Evolutionary conservation across 2,797 vertebrate species (phyloP).

Genomic region (Lithobates sylvaticus): DNA sequence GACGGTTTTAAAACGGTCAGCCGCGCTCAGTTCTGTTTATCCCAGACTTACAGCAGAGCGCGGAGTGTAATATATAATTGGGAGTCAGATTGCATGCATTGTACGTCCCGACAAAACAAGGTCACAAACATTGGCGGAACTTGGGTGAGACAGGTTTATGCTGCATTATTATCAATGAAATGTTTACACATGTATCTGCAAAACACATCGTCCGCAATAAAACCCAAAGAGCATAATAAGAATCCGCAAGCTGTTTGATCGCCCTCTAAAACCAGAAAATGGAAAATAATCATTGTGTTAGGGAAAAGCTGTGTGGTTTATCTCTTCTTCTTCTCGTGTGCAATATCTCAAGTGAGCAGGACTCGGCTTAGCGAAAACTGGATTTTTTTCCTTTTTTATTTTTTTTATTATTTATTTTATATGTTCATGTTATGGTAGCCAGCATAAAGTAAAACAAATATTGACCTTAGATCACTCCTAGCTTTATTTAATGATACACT

Average conservation of each 20-base stretch:
- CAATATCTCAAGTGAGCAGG: constrained; percentile 19
- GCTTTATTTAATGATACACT: neutral
- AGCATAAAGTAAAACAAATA: constrained; percentile 7
- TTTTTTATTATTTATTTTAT: neutral
- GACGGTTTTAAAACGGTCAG: too few relatives aligned
- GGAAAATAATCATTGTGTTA: constrained; percentile 41
- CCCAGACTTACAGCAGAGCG: neutral
- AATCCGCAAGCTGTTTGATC: constrained; percentile 6
- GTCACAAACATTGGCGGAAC: constrained; percentile 13
- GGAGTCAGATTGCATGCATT: constrained; percentile 15
- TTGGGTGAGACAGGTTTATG: constrained; percentile 19
- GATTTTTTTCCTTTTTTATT: neutral
- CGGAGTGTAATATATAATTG: neutral
- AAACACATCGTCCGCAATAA: constrained; percentile 23
- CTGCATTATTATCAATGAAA: constrained; percentile 2
- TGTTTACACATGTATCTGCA: constrained; percentile 29
- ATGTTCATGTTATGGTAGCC: neutral
- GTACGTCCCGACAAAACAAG: constrained; percentile 1
- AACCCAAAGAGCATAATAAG: constrained; percentile 10
- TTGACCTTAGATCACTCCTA: constrained; percentile 1
- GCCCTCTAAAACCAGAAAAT: constrained; percentile 26
- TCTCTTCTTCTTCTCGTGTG: neutral
- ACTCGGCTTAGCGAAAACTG: neutral
- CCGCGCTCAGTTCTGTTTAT: neutral
- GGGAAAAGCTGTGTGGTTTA: constrained; percentile 1